These are phyloP conservation scores for Hydropotes inermis DNA, from an alignment of 2,113 vertebrate genomes.

Conservation along the genomic window DNA sequence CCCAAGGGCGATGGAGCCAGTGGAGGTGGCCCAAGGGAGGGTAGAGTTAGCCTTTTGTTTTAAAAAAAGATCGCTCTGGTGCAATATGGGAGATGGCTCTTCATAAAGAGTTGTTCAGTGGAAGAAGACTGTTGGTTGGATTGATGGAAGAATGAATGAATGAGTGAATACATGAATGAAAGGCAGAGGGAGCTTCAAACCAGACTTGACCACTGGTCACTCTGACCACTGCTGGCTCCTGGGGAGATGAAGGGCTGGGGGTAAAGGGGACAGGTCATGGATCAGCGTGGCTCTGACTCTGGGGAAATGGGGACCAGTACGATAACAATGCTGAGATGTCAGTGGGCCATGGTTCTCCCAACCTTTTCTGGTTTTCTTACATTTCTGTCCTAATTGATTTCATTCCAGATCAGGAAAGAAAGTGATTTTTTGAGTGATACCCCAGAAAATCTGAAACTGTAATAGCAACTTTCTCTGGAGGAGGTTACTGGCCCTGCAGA, in stretches of 20 bases:
- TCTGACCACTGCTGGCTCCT: not conserved
- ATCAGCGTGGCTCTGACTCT: not conserved
- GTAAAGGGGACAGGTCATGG: accelerated
- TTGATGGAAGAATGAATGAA: not conserved
- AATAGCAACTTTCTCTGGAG: not conserved
- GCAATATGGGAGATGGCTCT: not conserved
- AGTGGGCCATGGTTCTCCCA: not conserved
- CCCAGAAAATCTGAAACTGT: not conserved
- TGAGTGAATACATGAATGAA: not conserved
- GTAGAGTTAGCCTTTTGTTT: not conserved
- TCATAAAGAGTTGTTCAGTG: not conserved
- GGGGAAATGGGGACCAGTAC: not conserved
- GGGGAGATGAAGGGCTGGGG: not conserved
- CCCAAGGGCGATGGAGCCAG: not conserved
- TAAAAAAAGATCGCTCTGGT: not conserved
- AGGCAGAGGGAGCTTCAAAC: too few relatives aligned
- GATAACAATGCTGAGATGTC: not conserved
- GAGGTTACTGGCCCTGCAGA: not conserved
- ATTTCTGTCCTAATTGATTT: not conserved
- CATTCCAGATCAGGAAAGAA: not conserved
- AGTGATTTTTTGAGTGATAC: not conserved
- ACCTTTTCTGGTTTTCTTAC: not conserved
- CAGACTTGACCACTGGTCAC: not conserved
- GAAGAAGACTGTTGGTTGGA: not conserved
- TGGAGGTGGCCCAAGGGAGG: not conserved